Percentiles rank a stretch among this genome's conserved stretches.
Evolutionary conservation across 2,797 vertebrate species (phyloP).

Genomic region (Chaunax sp.): DNA sequence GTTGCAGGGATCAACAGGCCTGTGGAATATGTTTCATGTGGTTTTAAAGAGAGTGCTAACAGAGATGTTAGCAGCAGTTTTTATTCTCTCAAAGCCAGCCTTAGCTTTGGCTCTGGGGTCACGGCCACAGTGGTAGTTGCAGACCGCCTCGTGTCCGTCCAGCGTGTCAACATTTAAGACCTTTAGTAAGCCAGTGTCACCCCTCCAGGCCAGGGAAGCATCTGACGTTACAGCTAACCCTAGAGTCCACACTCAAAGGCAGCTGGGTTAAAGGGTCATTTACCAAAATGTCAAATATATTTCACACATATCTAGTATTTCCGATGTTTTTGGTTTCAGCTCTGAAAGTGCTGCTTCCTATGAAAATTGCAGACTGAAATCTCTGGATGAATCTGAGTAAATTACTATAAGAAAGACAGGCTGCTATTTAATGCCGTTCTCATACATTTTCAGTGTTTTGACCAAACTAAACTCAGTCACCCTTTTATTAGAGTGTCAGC

Average conservation of each 20-base stretch:
- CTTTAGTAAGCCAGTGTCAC: conserved; percentile 2
- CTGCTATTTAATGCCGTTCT: not conserved
- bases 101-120: conserved; percentile 37
- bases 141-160: conserved; percentile 31
- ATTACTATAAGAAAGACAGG: not conserved
- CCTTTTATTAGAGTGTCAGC: conserved; percentile 10
- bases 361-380: conserved; percentile 1
- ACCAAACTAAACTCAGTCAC: not conserved
- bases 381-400: not conserved
- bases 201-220: conserved; percentile 18
- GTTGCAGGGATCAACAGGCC: conserved; percentile 57
- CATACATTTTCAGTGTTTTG: not conserved
- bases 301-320: not conserved
- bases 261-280: conserved; percentile 20
- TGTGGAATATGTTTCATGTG: conserved; percentile 57
- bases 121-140: conserved; percentile 16
- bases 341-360: not conserved
- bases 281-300: conserved; percentile 16
- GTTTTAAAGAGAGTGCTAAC: conserved; percentile 46
- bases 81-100: conserved; percentile 40
- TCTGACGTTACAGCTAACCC: conserved; percentile 20
- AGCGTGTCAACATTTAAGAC: conserved; percentile 27
- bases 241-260: conserved; percentile 1
- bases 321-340: conserved; percentile 11
- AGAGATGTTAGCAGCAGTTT: conserved; percentile 38